These are phyloP conservation scores for Ceramica pisi DNA, from an alignment of 2,888 invertebrate genomes.

Conservation along the genomic window DNA sequence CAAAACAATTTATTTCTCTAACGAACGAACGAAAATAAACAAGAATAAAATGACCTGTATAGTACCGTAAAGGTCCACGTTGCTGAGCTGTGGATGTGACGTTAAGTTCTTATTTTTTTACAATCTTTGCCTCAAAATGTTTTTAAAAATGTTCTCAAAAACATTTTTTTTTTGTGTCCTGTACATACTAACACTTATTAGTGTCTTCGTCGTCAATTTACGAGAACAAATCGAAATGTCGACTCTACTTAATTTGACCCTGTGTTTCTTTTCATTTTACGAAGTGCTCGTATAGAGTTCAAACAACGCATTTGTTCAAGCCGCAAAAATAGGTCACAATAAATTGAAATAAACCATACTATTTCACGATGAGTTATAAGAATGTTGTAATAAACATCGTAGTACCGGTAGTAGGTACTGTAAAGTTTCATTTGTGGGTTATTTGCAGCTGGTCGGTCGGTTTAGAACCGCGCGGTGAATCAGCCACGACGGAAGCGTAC, in stretches of 20 bases:
- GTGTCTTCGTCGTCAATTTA: too few species aligned
- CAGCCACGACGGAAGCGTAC: slow-evolving; percentile 21
- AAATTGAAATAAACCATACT: slow-evolving; percentile 19
- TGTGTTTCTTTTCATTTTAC: neutral
- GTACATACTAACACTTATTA: too few species aligned
- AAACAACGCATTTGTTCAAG: slow-evolving; percentile 31
- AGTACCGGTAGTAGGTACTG: slow-evolving; percentile 11
- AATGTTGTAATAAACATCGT: slow-evolving; percentile 38
- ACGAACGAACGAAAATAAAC: neutral
- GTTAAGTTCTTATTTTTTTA: neutral
- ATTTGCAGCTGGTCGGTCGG: slow-evolving; percentile 30
- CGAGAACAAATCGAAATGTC: too few species aligned
- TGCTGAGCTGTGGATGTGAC: neutral
- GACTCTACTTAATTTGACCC: neutral
- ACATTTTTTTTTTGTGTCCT: too few species aligned
- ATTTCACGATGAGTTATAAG: slow-evolving; percentile 43
- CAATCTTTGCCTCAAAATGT: neutral
- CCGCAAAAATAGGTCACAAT: slow-evolving; percentile 20
- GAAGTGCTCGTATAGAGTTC: slow-evolving; percentile 8
- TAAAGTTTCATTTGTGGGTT: slow-evolving; percentile 37
- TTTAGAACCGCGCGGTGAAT: slow-evolving; percentile 22
- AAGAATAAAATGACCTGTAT: neutral
- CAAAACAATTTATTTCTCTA: too few species aligned
- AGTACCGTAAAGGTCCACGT: neutral
- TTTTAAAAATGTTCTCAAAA: too few species aligned